Conservation (phyloP, 2,888 invertebrate species). For the Oxycera nigricornis region DNA sequence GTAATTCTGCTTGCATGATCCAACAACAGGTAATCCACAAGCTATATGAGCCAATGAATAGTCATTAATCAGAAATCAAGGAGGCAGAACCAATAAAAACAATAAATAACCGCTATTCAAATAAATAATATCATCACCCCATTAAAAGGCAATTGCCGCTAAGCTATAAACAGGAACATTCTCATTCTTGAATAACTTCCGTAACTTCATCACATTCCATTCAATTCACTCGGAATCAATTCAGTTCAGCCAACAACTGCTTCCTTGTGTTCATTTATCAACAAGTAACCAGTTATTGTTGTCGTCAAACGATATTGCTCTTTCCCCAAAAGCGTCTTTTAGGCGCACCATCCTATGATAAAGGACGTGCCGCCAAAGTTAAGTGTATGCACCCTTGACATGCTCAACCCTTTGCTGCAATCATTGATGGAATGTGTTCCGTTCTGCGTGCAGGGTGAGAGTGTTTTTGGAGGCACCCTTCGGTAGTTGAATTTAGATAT, state of each 20-base stretch:
- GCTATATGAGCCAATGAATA: no score
- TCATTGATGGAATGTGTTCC: not conserved
- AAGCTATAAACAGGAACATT: not conserved
- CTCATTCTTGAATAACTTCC: conserved; percentile 36
- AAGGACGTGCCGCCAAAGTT: conserved; percentile 35
- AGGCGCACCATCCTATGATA: not conserved
- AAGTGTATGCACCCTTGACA: conserved; percentile 38
- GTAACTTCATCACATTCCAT: conserved; percentile 33
- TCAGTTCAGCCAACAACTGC: not conserved
- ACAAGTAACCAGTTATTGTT: conserved; percentile 21
- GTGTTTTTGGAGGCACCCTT: conserved; percentile 10
- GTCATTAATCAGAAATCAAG: no score
- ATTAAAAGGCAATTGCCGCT: conserved; percentile 7
- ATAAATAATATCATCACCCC: not conserved
- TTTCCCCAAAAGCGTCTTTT: not conserved
- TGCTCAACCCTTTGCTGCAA: conserved; percentile 22
- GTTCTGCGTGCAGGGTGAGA: not conserved
- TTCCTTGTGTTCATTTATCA: conserved; percentile 29
- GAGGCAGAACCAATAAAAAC: no score
- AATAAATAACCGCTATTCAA: no score
- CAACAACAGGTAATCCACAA: no score
- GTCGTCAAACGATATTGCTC: conserved; percentile 1
- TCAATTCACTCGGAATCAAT: not conserved
- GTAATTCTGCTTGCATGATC: no score
- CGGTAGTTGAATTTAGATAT: conserved; percentile 8